A percentile compares a stretch with the other conserved stretches of the same genome.
Evolutionary conservation across 2,113 vertebrate species (phyloP).

Genomic region (Canis aureus): DNA sequence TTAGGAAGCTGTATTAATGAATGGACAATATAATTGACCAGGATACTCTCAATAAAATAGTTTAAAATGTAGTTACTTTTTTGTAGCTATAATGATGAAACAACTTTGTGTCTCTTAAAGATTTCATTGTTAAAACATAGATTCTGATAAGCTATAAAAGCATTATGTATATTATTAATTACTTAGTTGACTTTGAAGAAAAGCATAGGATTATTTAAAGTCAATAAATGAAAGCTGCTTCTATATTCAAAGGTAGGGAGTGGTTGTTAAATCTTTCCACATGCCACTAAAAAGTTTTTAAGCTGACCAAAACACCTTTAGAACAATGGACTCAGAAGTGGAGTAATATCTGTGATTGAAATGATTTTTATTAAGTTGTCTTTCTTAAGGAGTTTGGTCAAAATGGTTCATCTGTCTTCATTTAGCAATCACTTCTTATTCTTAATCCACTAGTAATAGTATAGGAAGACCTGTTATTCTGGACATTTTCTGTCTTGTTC

Average conservation of each 20-base stretch:
- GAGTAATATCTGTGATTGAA: background rate
- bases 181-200: slow-evolving; percentile 76
- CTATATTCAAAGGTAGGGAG: slow-evolving; percentile 73
- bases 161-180: slow-evolving; percentile 77
- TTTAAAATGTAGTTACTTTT: slow-evolving; percentile 24
- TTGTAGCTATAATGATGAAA: background rate
- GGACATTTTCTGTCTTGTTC: background rate
- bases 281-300: background rate
- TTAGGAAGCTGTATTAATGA: slow-evolving; percentile 69
- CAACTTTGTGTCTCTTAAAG: slow-evolving; percentile 51
- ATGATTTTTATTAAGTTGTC: background rate
- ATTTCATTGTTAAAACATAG: slow-evolving; percentile 61
- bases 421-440: background rate
- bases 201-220: slow-evolving; percentile 61
- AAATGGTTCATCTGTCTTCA: background rate
- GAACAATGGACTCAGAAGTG: background rate
- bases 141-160: slow-evolving; percentile 70
- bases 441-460: fast-evolving
- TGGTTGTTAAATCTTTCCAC: background rate
- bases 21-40: slow-evolving; percentile 59
- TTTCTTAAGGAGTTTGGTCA: slow-evolving; percentile 4
- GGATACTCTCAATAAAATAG: background rate
- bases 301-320: background rate
- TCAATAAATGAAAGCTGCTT: slow-evolving; percentile 66
- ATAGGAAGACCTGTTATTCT: background rate